Conservation (phyloP, 1,140 invertebrate genomes). For the Steinernema feltiae region DNA sequence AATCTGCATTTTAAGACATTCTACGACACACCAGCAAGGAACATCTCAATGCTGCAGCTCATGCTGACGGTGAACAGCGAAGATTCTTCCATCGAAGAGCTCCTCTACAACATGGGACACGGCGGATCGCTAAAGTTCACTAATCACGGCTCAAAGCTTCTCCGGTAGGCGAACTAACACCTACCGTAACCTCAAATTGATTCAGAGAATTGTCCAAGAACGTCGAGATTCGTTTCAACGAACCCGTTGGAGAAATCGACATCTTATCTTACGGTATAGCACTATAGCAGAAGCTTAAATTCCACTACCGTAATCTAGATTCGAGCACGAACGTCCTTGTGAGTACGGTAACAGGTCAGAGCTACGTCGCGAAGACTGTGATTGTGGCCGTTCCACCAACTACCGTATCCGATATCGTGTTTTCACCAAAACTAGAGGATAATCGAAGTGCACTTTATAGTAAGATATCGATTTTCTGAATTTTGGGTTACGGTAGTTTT, state of each 20-base stretch:
- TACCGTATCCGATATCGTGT: constrained; percentile 12
- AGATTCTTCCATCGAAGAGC: constrained; percentile 22
- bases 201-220: not conserved
- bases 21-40: constrained; percentile 26
- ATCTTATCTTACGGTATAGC: not conserved
- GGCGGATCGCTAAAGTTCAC: constrained; percentile 22
- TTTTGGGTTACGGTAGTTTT: not conserved
- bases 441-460: constrained; percentile 17
- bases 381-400: constrained; percentile 27
- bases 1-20: constrained; percentile 16
- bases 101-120: constrained; percentile 25
- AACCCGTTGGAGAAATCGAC: not conserved
- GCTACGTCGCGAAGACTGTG: not conserved
- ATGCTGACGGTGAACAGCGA: constrained; percentile 26
- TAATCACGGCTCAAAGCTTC: constrained; percentile 17
- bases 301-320: too few species aligned
- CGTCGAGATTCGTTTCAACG: not conserved
- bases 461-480: not conserved
- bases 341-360: not conserved
- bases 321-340: not conserved
- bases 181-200: not conserved
- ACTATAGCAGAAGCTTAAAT: not conserved
- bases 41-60: constrained; percentile 23
- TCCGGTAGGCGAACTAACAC: constrained; percentile 4
- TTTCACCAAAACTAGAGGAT: constrained; percentile 17